Base-by-base conservation (phyloP, 2,797 vertebrate genomes). In the Rhinophrynus dorsalis region DNA sequence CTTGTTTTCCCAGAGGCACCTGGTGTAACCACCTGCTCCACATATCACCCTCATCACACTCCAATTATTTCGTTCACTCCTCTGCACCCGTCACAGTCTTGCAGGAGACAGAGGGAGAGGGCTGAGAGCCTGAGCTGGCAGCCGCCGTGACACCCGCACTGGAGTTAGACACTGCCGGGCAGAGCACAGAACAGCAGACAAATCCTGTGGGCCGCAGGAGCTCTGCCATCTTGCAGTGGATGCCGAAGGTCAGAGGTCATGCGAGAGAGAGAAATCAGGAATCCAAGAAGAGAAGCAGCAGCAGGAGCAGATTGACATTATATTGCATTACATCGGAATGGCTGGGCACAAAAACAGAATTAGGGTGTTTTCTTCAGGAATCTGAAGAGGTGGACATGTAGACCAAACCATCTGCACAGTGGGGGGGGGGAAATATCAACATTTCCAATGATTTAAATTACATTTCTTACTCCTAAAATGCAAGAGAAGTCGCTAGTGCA, bases 21-120 rank as follows among this genome's bases (percentile, higher is more conserved):
- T 73, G 70, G 70, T 73, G 70, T 73, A 73, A 67, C 15, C 37
- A 11, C 33, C 55, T 33, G 23, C 30, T 18, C 38, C 24, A 27
- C 29, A 6, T 26, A 44, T 59, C 48, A 73, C 70, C 55, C 2
- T 52, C 62, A 73, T 66, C 37, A 52, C 62, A 66, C 62, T 18
- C 35, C 55, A 35, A 58, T 66, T 52, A 45, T 66, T 73, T 59
- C 21, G 58, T 51, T 67, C 70, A 67, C 61, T 57, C 55, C 61
- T 44, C 52, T 6, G 47, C 68, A 58, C 54, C 11, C 55, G 40
- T 37, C 23, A 58, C 21, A 26, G 18, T 50, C 55, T 38, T 24
- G 52, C 54, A 32, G 61, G 62, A 47, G 61, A 33, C 52, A 50
- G 33, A 44, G 12, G 33, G n/a, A n/a, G n/a, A n/a, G n/a, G 35